These are phyloP conservation scores for Diplodus sargus DNA, from an alignment of 2,797 vertebrate species.

Conservation along the genomic window DNA sequence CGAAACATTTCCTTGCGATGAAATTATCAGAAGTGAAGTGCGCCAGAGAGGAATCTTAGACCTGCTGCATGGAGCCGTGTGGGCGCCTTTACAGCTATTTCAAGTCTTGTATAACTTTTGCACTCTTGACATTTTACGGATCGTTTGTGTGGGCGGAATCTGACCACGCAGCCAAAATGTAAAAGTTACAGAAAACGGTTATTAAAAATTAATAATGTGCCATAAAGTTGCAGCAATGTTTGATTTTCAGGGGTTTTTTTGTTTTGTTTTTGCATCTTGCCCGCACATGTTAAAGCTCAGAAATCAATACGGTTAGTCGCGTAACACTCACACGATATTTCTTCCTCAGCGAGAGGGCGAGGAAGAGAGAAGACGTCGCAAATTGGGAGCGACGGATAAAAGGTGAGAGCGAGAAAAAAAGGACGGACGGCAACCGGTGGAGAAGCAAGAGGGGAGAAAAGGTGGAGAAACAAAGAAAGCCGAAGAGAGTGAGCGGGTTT, in stretches of 20 bases:
- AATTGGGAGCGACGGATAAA: slow-evolving; percentile 26
- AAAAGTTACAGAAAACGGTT: slow-evolving; percentile 34
- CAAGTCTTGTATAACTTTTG: slow-evolving; percentile 28
- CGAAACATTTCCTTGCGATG: not conserved
- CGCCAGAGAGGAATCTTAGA: slow-evolving; percentile 7
- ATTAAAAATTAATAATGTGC: slow-evolving; percentile 27
- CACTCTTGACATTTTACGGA: slow-evolving; percentile 50
- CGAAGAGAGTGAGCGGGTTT: slow-evolving; percentile 35
- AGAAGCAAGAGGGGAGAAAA: slow-evolving; percentile 22
- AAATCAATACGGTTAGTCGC: not conserved
- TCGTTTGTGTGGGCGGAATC: slow-evolving; percentile 32
- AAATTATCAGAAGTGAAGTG: not conserved
- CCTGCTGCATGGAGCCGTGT: slow-evolving; percentile 6
- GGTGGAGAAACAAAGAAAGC: slow-evolving; percentile 4
- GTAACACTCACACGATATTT: slow-evolving; percentile 10
- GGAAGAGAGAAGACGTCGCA: slow-evolving; percentile 11
- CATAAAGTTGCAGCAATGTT: not conserved
- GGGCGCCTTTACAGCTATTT: slow-evolving; percentile 25
- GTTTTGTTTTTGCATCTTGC: not conserved
- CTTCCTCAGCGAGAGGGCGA: not conserved
- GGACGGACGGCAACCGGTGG: slow-evolving; percentile 2
- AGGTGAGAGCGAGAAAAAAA: slow-evolving; percentile 29
- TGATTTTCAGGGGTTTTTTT: slow-evolving; percentile 1
- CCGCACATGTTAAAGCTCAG: not conserved
- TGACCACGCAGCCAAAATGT: slow-evolving; percentile 31